Evolutionary conservation across 2,113 vertebrate genomes (phyloP), one percentile per base, ranked within the genome.

Genomic region (Percopsis transmontana): DNA sequence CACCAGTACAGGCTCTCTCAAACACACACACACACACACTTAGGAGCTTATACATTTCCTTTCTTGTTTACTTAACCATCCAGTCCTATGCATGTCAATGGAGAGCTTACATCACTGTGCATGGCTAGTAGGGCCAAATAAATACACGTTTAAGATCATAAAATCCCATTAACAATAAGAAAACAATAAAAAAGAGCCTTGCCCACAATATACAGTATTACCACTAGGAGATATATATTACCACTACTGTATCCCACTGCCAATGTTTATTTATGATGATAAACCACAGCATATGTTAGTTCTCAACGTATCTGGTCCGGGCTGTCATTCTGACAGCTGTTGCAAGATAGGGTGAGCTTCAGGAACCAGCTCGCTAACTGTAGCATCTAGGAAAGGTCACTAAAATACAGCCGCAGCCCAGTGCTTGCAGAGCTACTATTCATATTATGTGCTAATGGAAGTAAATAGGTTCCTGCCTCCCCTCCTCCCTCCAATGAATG

Each of bases 371-470:
- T n/a, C n/a, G 8, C 27, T 33, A 33, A 4, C 27, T 33, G 27
- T 33, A 33, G 4, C 27, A 33, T 4, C 27, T 7, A 7, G 27
- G 27, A 33, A 33, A 33, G 27, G 27, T 33, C 27, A 33, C 27
- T 33, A 4, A 2, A 33, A 4, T 33, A 45, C 77, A 45, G 12
- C 7, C 42, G 11, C 12, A 45, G 12, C 1, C 4, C 11, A 12
- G 15, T 9, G 15, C 42, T 14, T 3, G 15, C 42, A 45, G 12
- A 33, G 27, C 27, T 79, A 83, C 80, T 67, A 51, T 73, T 66
- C 66, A 76, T 72, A 88, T 85, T 79, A 77, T 64, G 53, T 44
- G 51, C 62, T 80, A 82, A 84, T 81, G 71, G 79, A 27, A 48
- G 56, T 62, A 82, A 57, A 79, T 87, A 83, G 77, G 27, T 52